Evolutionary conservation across 2,888 invertebrate genomes (phyloP), one percentile per base, ranked within the genome.

Genomic region (Eilema depressum): DNA sequence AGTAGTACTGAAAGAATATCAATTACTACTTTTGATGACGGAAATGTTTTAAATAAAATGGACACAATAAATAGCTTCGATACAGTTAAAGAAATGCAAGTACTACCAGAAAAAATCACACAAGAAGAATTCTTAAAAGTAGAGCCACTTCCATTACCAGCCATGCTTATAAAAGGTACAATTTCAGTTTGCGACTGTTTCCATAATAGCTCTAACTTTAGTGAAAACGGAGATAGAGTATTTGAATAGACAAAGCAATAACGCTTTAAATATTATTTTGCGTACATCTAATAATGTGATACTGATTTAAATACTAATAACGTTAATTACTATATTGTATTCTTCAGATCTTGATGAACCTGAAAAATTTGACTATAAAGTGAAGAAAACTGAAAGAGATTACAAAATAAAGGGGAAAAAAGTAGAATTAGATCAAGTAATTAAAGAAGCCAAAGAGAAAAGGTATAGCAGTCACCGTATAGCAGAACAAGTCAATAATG

Each of bases 141-240:
- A 33, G 62, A 75, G 28, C 25, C 66, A 56, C 28, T 76, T 65
- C 65, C 57, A 17, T 11, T 56, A 17, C 56, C 68, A 65, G 66
- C 47, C 20, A 33, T 41, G 65, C 61, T 14, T n/a, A 71, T 26
- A 25, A 81, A 69, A 20, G 72, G 76, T 65, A 69, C 10, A 30
- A 71, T 74, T 57, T 66, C 76, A 3, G 66, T 81, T n/a, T 81
- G 73, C 57, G 75, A 78, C 53, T 78, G 69, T 67, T 71, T 79
- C 20, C 63, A 79, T 59, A 66, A 74, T 57, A 59, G 62, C 56
- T 73, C 79, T 71, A 70, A 74, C 47, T 63, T 61, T 37, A 71
- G 66, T 57, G 63, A 77, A 59, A 69, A 41, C 57, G 63, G 60
- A 5, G 79, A 77, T 47, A 76, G 66, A 53, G 68, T 77, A 1